Base-by-base conservation (phyloP, 2,113 vertebrate genomes). In the Asarcornis scutulata region DNA sequence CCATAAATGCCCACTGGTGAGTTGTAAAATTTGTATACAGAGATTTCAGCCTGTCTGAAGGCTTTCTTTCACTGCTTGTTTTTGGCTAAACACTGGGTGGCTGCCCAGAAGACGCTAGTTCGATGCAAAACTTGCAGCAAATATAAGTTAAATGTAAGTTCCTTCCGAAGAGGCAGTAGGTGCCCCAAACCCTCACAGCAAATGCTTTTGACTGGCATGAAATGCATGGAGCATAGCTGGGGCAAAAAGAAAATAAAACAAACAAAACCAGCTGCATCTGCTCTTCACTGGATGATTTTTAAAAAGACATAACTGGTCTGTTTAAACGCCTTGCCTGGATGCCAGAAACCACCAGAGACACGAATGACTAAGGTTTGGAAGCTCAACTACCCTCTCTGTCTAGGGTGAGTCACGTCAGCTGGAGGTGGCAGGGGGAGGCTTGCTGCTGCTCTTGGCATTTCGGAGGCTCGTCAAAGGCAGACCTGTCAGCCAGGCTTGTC, bases 221-320 rank as follows among this genome's bases (percentile, higher is more conserved):
- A 14, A 16, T 59, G 46, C 68, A 29, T 62, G 42, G 5, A 73
- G 14, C 7, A 3, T 52, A 53, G 17, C 63, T 88, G 40, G 21
- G 29, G 4, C 0, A 53, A 46, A 55, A 58, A 42, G 5, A 21
- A 38, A 6, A 0, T 21, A 48, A 7, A 0, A 0, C 13, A 31
- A 15, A 52, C 36, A 58, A 27, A 4, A 7, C 13, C 20, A 75
- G 26, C 55, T 36, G 44, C 3, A 18, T 59, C 26, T n/a, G 3
- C 76, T 46, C 15, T 75, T 92, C 0, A 0, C 27, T 40, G 10
- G 23, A 6, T 46, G 27, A 36, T 44, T 91, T 93, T 74, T 16
- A 56, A 32, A 64, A 42, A 44, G 11, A 50, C 17, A 1, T 69
- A 67, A 56, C 26, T 68, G 34, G 8, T 88, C 32, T 63, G 44